Percentiles rank a stretch among this genome's conserved stretches.
Conservation (phyloP, 2,888 invertebrate genomes). For the Onchidella celtica region DNA sequence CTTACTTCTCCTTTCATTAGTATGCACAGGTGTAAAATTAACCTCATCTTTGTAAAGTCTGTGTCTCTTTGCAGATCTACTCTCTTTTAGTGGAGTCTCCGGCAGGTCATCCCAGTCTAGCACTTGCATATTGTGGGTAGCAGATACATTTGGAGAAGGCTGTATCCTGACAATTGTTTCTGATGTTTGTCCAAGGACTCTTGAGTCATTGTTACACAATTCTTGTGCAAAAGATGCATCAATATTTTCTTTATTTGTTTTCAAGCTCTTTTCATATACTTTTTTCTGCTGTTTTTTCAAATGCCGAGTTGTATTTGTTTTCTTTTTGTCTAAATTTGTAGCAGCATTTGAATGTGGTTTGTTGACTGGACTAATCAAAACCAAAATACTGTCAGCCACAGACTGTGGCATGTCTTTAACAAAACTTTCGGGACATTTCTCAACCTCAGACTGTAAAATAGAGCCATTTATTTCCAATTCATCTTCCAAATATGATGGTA, state of each 20-base stretch:
- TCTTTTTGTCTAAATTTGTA: too few relatives aligned
- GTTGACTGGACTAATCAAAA: too few relatives aligned
- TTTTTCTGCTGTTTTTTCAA: too few relatives aligned
- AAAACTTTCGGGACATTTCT: too few relatives aligned
- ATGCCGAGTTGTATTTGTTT: too few relatives aligned
- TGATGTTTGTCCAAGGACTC: background rate
- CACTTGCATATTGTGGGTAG: background rate
- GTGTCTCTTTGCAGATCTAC: background rate
- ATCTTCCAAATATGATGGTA: background rate
- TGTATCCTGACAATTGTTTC: background rate
- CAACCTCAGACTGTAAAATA: too few relatives aligned
- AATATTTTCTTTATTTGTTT: background rate
- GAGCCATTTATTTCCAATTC: too few relatives aligned
- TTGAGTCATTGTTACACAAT: background rate
- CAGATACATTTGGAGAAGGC: constrained; percentile 46
- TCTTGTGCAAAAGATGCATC: too few relatives aligned
- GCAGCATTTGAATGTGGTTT: too few relatives aligned
- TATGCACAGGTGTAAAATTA: background rate
- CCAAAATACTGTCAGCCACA: too few relatives aligned
- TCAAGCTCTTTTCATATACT: too few relatives aligned
- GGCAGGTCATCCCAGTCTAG: background rate
- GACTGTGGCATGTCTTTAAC: too few relatives aligned
- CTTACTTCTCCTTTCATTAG: constrained; percentile 30
- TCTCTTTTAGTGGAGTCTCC: background rate
- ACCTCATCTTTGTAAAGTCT: background rate